phyloP scores from a whole-genome alignment of 2,113 vertebrate species.

The Sylvia atricapilla region DNA sequence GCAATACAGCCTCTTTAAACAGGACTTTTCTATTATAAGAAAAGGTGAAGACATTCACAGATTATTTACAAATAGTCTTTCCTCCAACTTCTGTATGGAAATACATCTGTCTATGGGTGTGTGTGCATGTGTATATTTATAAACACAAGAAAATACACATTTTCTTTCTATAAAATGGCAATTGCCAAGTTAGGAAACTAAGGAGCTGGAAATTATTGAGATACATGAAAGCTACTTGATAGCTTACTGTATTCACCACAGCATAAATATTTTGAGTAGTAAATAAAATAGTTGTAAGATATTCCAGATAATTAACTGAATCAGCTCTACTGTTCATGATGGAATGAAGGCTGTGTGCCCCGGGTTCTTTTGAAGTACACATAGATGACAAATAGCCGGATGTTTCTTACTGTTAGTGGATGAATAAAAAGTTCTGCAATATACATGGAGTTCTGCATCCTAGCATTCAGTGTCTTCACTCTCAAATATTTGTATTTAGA shows the following conservation, averaged over 20 bases:
- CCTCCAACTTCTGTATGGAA: neutral
- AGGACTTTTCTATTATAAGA: neutral
- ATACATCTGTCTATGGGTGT: too few relatives aligned
- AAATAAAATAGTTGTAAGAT: neutral
- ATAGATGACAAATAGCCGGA: neutral
- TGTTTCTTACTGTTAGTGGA: neutral
- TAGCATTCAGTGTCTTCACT: neutral
- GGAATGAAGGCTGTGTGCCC: neutral
- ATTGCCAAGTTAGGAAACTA: neutral
- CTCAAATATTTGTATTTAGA: neutral
- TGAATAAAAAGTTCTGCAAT: neutral
- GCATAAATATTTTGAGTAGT: neutral
- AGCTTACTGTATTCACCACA: neutral
- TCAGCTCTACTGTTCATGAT: neutral
- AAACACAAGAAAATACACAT: neutral
- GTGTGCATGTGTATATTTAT: neutral
- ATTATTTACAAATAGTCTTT: neutral
- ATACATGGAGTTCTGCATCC: neutral
- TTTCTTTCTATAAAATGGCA: neutral
- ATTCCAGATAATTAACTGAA: neutral
- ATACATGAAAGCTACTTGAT: neutral
- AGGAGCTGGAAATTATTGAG: neutral
- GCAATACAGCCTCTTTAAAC: neutral
- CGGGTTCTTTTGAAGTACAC: neutral
- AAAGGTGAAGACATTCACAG: neutral